Percentiles rank a stretch among this genome's conserved stretches.
phyloP scores from a whole-genome alignment of 2,888 invertebrate species.

The Sclerodermus sp. region DNA sequence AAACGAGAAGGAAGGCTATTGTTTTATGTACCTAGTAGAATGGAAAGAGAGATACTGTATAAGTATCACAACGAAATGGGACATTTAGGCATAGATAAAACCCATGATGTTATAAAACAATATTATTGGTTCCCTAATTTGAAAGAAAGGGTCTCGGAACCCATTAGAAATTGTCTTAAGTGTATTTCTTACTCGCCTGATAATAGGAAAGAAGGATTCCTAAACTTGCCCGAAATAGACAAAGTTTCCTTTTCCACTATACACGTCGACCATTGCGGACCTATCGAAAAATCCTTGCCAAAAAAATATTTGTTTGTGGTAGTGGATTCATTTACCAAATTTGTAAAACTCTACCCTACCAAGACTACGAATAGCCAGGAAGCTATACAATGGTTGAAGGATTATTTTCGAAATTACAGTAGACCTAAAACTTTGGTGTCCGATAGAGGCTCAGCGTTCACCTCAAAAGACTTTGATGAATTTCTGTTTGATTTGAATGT shows the following conservation, averaged over 20 bases:
- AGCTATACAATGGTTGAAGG: neutral
- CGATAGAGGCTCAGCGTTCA: conserved; percentile 3
- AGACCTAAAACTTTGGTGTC: neutral
- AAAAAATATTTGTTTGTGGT: neutral
- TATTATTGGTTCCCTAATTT: conserved; percentile 21
- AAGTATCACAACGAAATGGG: conserved; percentile 26
- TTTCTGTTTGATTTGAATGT: neutral
- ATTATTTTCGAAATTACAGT: conserved; percentile 1
- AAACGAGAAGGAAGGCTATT: conserved; percentile 14
- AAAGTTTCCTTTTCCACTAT: conserved; percentile 14
- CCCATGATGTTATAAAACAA: conserved; percentile 8
- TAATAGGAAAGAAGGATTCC: too few relatives aligned
- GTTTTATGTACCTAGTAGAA: conserved; percentile 22
- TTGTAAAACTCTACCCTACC: conserved; percentile 1
- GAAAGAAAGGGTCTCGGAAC: conserved; percentile 1
- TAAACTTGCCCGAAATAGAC: conserved; percentile 11
- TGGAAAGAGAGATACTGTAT: conserved; percentile 18
- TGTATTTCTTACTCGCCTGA: conserved; percentile 23
- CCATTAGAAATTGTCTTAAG: conserved; percentile 21
- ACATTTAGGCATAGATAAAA: conserved; percentile 23
- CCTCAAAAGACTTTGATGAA: neutral
- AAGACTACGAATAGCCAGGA: neutral
- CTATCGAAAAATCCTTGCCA: neutral
- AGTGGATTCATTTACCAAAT: too few relatives aligned
- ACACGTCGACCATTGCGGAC: conserved; percentile 12